phyloP scores from a whole-genome alignment of 2,113 vertebrate genomes.

The Melanocharis versteri region DNA sequence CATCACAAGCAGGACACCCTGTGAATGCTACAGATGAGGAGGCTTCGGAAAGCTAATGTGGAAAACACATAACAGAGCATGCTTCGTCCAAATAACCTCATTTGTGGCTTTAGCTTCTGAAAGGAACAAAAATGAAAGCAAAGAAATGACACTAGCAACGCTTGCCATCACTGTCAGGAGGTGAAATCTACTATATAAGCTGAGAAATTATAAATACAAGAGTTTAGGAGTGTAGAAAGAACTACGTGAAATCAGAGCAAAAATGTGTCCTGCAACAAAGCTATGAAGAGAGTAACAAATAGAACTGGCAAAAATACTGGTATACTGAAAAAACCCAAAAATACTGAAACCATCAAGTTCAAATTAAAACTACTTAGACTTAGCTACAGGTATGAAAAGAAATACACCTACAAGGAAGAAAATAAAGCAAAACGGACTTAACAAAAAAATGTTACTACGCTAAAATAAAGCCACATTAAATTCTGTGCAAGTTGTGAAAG shows the following conservation, averaged over 20 bases:
- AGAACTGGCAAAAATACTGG: neutral
- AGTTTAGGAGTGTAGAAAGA: neutral
- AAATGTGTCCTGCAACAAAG: neutral
- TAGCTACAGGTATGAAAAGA: neutral
- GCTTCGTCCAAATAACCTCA: neutral
- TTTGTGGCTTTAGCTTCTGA: neutral
- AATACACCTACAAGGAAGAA: neutral
- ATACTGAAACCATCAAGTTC: neutral
- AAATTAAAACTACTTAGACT: neutral
- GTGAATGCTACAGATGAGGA: accelerated
- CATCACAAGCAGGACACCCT: neutral
- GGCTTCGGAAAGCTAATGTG: accelerated
- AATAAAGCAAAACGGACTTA: neutral
- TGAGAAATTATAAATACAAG: neutral
- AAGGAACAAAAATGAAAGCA: neutral
- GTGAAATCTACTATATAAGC: neutral
- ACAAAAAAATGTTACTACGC: neutral
- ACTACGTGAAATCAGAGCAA: neutral
- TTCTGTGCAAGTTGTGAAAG: neutral
- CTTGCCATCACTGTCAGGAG: neutral
- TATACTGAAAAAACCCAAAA: neutral
- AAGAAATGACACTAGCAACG: neutral
- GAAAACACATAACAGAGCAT: neutral
- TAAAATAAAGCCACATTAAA: neutral
- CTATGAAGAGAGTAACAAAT: neutral